Evolutionary conservation across 2,797 vertebrate species (phyloP), one percentile per base, ranked within the genome.

Genomic region (Champsocephalus esox): DNA sequence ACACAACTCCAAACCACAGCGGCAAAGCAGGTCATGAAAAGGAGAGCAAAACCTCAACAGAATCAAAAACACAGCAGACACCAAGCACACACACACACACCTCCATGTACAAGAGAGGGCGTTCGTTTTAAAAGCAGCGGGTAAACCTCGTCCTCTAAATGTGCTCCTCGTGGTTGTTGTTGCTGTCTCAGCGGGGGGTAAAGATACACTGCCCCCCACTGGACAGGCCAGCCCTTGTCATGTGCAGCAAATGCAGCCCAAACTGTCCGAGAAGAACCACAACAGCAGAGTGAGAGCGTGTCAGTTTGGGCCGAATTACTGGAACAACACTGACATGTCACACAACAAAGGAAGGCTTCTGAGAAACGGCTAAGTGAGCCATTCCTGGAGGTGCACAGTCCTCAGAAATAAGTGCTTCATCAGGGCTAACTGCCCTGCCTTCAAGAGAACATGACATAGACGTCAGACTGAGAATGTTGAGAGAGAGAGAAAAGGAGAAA

Each of bases 221-320:
- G 81, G 89, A 90, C 93, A 89, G 89, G 77, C 44, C 85, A 88
- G 84, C 81, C 88, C 80, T 72, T 78, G 92, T 95, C 94, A 96
- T 82, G 94, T 94, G 90, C 95, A 95, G 94, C 95, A 96, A 90
- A 95, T 95, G 86, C 94, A 96, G 91, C 92, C 93, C 92, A 95
- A 86, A 87, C 95, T 95, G 94, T 93, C 84, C 92, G 61, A 90
- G 87, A 84, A 92, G 89, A 95, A 94, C 90, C 88, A 93, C 84
- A 93, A 92, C 74, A 93, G 73, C 67, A 86, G 75, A 83, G 79
- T 87, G 64, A 92, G 70, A 87, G 38, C 81, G 75, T 57, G 64
- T 81, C 79, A 86, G 34, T 51, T 68, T 71, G 56, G 56, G 43
- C 60, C 7, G 34, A 52, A 44, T 87, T 85, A 90, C 86, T 84